Evolutionary conservation across 2,797 vertebrate genomes (phyloP), one percentile per base, ranked within the genome.

Genomic region (Scolopax rusticola): DNA sequence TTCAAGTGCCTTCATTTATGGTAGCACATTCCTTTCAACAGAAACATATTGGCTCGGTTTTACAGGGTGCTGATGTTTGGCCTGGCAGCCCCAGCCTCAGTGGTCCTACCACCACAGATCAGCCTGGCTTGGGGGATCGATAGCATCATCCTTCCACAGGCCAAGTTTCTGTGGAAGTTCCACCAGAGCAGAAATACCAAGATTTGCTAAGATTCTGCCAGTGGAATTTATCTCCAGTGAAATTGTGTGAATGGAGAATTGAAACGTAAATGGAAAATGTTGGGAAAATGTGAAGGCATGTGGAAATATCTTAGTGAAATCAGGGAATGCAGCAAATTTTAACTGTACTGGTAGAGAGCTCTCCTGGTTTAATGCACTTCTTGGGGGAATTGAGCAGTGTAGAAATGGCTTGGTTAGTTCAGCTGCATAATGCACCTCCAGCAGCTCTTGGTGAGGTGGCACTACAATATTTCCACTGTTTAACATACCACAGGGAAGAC

Each of bases 1-100:
- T 96, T 23, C 96, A 98, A 98, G 98, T 98, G 98, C 97, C 97
- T 98, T 97, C 98, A 97, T 98, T 98, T 98, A 98, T 96, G 93
- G 97, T 96, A 84, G 53, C 63, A 3, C 97, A 98, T 98, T 98
- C 97, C 97, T 98, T 97, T 97, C 96, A 96, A 92, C 96, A 97
- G 95, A 92, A 97, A 93, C 94, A 96, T 97, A 93, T 94, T 95
- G 97, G 93, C 90, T 92, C 68, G 91, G 94, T 97, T 97, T 98
- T 98, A 97, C 96, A 97, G 97, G 97, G 96, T 93, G 96, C 87
- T 90, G 95, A 97, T 96, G 94, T 79, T 97, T 98, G 97, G 93
- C 93, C 91, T 76, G 93, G 87, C 91, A 93, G 45, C 56, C 76
- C 69, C n/a, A 87, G 65, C 63, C 93, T 84, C 95, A 47, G 7